Conservation (phyloP, 2,113 vertebrate genomes). For the Chrysochloris asiatica region DNA sequence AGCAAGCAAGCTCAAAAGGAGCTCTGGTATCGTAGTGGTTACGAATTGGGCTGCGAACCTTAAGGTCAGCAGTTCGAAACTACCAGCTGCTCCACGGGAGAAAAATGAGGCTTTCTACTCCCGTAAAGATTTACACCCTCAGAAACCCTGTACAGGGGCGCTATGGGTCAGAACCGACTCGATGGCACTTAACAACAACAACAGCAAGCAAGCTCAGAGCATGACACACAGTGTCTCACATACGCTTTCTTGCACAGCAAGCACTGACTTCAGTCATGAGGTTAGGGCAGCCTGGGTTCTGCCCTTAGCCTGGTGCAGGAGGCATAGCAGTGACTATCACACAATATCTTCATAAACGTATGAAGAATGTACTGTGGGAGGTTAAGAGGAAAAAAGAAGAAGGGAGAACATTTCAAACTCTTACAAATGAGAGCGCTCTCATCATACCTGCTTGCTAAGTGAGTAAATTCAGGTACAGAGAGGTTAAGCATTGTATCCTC, state of each 20-base stretch:
- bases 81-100: too few species aligned
- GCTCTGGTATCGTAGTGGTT: too few species aligned
- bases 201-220: not conserved
- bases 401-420: not conserved
- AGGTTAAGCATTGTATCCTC: not conserved
- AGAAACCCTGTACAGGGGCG: too few species aligned
- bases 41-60: too few species aligned
- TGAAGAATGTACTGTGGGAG: not conserved
- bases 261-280: not conserved
- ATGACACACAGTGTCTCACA: fast-evolving
- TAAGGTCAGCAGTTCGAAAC: too few species aligned
- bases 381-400: fast-evolving
- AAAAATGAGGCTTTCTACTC: too few species aligned
- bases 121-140: too few species aligned
- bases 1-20: too few species aligned
- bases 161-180: not conserved
- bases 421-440: not conserved
- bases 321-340: not conserved
- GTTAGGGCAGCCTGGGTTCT: not conserved
- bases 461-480: not conserved
- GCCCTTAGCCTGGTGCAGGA: not conserved
- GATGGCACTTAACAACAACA: not conserved
- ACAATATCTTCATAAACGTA: not conserved
- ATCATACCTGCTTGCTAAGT: not conserved
- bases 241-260: not conserved